phyloP scores from a whole-genome alignment of 2,888 invertebrate species.

The Zaprionus obscuricornis region DNA sequence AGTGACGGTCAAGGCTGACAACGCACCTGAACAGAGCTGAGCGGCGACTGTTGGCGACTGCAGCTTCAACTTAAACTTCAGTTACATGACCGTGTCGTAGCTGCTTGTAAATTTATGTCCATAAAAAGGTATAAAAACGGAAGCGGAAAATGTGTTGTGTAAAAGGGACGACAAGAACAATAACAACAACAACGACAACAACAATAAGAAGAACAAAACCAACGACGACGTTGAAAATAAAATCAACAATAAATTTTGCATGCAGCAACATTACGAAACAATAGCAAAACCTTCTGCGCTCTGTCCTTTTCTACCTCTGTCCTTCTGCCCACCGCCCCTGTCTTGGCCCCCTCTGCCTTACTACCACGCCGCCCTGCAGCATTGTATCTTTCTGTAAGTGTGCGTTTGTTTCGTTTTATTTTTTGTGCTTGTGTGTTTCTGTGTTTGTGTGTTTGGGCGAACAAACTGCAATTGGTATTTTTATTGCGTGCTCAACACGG shows the following conservation, averaged over 20 bases:
- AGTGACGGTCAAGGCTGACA: slow-evolving; percentile 67
- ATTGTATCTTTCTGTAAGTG: background rate
- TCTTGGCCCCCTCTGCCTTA: background rate
- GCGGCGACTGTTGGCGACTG: slow-evolving; percentile 2
- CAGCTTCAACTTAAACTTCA: slow-evolving; percentile 7
- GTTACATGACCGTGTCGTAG: slow-evolving; percentile 25
- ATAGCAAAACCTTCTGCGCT: slow-evolving; percentile 49
- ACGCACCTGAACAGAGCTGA: slow-evolving; percentile 48
- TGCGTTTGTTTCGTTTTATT: too few species aligned
- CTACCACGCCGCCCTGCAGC: background rate
- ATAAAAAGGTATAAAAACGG: slow-evolving; percentile 75
- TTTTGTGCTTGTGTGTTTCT: background rate
- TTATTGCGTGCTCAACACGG: slow-evolving; percentile 78
- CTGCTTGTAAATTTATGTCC: slow-evolving; percentile 77
- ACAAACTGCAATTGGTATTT: slow-evolving; percentile 73
- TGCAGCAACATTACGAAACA: slow-evolving; percentile 75
- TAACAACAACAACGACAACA: slow-evolving; percentile 73
- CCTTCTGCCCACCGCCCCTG: background rate
- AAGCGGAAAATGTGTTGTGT: slow-evolving; percentile 75
- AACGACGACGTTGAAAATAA: slow-evolving; percentile 76
- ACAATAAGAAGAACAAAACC: too few species aligned
- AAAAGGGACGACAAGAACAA: slow-evolving; percentile 75
- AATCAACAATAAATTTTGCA: slow-evolving; percentile 78
- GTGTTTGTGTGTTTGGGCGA: slow-evolving; percentile 41
- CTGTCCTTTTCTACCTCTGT: background rate